Conservation (phyloP, 2,797 vertebrate species). For the Avahi laniger region DNA sequence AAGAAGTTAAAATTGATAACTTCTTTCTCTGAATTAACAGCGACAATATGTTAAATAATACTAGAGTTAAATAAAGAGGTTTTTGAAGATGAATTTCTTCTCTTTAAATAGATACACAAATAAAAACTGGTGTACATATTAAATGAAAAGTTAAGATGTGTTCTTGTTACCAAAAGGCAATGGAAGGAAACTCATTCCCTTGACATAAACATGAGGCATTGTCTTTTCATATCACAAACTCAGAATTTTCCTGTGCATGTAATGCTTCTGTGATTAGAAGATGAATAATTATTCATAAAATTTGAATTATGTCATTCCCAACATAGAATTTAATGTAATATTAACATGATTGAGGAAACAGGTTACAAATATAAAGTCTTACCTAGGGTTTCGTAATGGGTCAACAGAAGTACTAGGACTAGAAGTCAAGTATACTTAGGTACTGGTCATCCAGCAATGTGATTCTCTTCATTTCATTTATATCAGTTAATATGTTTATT, state of each 20-base stretch:
- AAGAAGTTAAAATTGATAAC: not conserved
- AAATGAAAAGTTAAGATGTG: not conserved
- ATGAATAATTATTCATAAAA: not conserved
- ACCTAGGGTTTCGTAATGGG: not conserved
- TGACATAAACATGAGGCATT: not conserved
- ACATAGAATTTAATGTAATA: not conserved
- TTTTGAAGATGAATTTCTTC: not conserved
- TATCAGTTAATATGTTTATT: not conserved
- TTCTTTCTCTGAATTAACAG: not conserved
- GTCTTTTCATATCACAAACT: not conserved
- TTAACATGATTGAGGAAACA: not conserved
- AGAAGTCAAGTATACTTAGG: not conserved
- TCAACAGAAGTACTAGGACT: not conserved
- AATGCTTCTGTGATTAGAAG: not conserved
- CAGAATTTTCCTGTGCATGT: not conserved
- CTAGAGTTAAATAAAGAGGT: not conserved
- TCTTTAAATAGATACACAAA: not conserved
- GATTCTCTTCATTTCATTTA: not conserved
- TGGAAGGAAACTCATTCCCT: not conserved
- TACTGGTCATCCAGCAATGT: not conserved
- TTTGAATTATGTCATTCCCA: not conserved
- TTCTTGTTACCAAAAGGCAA: not conserved
- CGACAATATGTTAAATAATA: not conserved
- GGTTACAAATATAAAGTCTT: not conserved
- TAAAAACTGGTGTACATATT: not conserved